phyloP scores from a whole-genome alignment of 1,140 invertebrate genomes.

The Portunus trituberculatus region DNA sequence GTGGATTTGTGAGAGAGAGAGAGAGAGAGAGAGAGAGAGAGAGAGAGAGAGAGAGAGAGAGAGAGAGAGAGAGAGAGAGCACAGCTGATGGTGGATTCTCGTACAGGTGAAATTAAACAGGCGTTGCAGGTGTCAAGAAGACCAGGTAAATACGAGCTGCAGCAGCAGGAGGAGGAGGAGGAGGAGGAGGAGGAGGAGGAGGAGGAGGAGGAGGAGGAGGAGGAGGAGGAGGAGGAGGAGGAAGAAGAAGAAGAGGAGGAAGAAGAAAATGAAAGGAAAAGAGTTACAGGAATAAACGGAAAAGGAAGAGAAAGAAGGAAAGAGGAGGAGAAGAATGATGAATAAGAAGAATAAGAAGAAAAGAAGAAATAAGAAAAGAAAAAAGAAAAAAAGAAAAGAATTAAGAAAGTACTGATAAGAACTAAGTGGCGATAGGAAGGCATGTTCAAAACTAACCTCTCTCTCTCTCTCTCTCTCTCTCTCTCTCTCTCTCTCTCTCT shows the following conservation, averaged over 20 bases:
- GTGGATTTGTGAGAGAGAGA: not conserved
- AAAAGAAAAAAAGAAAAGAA: not conserved
- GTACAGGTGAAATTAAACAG: not conserved
- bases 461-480: conserved; percentile 20
- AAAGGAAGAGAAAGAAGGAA: not conserved
- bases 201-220: not conserved
- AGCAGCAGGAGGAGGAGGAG: not conserved
- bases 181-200: not conserved
- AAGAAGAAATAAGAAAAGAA: no score
- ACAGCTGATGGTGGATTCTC: not conserved
- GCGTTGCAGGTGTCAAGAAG: not conserved
- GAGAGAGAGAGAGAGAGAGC: not conserved
- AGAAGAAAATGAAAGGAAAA: not conserved
- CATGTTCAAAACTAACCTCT: not conserved
- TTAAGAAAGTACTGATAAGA: not conserved
- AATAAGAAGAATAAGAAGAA: no score
- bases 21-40: not conserved
- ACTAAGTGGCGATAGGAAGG: not conserved
- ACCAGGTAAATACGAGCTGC: not conserved
- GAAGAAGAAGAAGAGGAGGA: not conserved
- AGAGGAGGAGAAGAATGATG: not conserved
- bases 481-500: conserved; percentile 20
- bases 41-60: not conserved
- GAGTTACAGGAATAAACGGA: not conserved
- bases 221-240: not conserved